phyloP scores from a whole-genome alignment of 2,888 invertebrate species.

The Tigriopus californicus region DNA sequence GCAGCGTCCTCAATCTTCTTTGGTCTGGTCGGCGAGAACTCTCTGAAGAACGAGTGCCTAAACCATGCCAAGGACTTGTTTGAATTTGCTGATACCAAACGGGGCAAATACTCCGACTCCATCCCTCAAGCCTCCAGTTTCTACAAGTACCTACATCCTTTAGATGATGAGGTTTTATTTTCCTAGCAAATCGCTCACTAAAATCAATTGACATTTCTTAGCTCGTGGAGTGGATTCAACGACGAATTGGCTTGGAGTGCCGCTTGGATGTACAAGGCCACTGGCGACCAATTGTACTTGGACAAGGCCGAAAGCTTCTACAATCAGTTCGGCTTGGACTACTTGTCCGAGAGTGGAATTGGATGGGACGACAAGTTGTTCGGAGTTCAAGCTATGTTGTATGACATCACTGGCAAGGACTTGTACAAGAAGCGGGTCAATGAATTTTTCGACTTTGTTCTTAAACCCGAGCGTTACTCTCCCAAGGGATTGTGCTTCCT shows the following conservation, averaged over 20 bases:
- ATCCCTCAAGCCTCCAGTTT: conserved; percentile 19
- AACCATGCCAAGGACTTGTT: conserved; percentile 19
- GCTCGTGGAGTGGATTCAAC: conserved; percentile 33
- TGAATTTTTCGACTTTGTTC: conserved; percentile 35
- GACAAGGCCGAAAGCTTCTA: conserved; percentile 34
- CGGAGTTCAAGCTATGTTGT: conserved; percentile 33
- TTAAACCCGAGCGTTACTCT: conserved; percentile 31
- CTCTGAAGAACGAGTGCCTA: conserved; percentile 19
- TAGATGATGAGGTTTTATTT: not conserved
- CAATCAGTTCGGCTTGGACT: conserved; percentile 20
- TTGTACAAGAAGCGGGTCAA: conserved; percentile 30
- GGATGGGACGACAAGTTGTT: conserved; percentile 38
- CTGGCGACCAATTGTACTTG: conserved; percentile 31
- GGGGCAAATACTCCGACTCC: conserved; percentile 20
- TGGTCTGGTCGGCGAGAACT: conserved; percentile 20
- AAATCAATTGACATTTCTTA: conserved; percentile 2
- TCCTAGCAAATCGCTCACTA: not conserved
- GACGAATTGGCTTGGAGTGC: conserved; percentile 40
- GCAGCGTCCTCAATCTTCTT: conserved; percentile 24
- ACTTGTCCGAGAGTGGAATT: conserved; percentile 29
- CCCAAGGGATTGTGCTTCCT: conserved; percentile 36
- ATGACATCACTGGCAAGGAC: conserved; percentile 29
- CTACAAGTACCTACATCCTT: conserved; percentile 18
- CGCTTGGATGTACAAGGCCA: conserved; percentile 36
- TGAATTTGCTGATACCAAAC: conserved; percentile 19